Base-by-base conservation (phyloP, 1,140 invertebrate genomes). In the Anastrepha obliqua region DNA sequence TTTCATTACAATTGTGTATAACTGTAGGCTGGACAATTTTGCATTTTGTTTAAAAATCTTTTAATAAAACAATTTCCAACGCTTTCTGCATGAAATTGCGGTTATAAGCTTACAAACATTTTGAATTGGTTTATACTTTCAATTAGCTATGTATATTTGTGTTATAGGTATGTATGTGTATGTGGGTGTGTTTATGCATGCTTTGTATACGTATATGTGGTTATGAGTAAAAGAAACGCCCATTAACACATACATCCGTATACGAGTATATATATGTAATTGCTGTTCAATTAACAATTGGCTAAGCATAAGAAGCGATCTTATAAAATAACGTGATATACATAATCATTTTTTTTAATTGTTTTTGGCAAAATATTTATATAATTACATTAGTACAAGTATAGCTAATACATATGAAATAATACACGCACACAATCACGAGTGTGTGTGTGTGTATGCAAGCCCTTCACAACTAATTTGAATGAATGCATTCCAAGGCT, bases 111-210 rank as follows among this genome's bases (percentile, higher is more conserved):
- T 81, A 17, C 74, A 62, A 55, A 51, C 44, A 7, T 81, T 81
- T 58, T 81, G 74, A 81, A 81, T 81, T 81, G n/a, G n/a, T 58
- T 81, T 81, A 81, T 81, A 20, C 17, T 81, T 55, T 55, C 11
- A 81, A 81, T 81, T 81, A 81, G 74, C 74, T 81, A 81, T 15
- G 20, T 81, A 55, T 81, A 55, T 81, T 55, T 81, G 74, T 55
- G 47, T 74, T 81, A 81, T n/a, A 55, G 2, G 39, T 74, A 42
- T 74, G 42, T 81, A 67, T 29, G 8, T 55, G 9, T 55, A 55
- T 55, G 11, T 55, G 51, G 6, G 2, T 55, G 51, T 55, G 11
- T 55, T 55, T 55, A 55, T 55, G 51, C 11, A 55, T 29, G 51
- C 0, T 7, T 81, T 81, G 44, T 81, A 78, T 51, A 81, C 55